Evolutionary conservation across 1,140 invertebrate genomes (phyloP).

Genomic region (Cydia strobilella): DNA sequence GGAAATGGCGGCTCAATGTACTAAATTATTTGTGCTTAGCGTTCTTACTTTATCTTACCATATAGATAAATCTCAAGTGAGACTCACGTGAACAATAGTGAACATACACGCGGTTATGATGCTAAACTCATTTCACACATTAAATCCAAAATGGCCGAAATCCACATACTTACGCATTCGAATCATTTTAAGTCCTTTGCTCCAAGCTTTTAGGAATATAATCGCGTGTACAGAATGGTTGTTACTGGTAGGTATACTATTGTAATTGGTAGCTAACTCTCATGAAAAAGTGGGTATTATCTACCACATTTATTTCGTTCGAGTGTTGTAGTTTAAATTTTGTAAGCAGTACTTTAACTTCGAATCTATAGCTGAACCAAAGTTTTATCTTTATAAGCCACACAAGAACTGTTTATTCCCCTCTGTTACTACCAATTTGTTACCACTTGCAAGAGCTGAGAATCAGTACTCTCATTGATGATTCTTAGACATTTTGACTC

Average conservation of each 20-base stretch:
- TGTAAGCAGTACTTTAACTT: neutral
- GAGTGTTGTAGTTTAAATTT: neutral
- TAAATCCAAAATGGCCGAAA: neutral
- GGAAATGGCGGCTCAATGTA: too few species aligned
- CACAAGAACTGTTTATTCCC: too few species aligned
- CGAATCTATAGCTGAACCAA: too few species aligned
- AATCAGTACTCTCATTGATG: too few species aligned
- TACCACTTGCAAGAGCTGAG: too few species aligned
- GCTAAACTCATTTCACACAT: neutral
- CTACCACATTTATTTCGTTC: neutral
- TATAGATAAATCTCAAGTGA: neutral
- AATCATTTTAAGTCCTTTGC: neutral
- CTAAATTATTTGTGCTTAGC: too few species aligned
- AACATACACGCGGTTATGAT: neutral
- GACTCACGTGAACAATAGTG: slow-evolving; percentile 2
- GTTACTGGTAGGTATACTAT: neutral
- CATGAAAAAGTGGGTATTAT: neutral
- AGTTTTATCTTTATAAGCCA: too few species aligned
- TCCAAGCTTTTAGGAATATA: neutral
- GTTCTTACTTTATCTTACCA: too few species aligned
- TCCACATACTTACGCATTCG: neutral
- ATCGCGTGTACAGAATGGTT: neutral
- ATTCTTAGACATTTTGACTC: too few species aligned
- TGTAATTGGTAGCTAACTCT: neutral
- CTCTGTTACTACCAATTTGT: too few species aligned